Evolutionary conservation across 1,140 invertebrate species (phyloP), one percentile per base, ranked within the genome.

Genomic region (Eurosta solidaginis): DNA sequence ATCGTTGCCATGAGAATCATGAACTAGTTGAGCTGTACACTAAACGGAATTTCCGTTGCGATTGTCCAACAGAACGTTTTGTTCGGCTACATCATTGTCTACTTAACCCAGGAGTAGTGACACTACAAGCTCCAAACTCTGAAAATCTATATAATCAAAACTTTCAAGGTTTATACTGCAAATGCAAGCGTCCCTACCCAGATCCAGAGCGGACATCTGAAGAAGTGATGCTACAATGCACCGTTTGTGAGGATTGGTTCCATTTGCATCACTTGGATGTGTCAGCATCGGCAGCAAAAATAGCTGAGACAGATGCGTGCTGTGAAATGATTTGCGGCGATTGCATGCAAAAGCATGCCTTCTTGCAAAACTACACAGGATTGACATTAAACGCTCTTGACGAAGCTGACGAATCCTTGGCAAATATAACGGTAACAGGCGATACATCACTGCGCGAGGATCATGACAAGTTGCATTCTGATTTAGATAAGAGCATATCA

Each of bases 211-310:
- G 92, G 81, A 89, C 91, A 20, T 88, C 89, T 45, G 92, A 94
- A 76, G 96, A 98, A 89, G 94, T 96, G 83, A 99, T 99, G 97
- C 92, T 98, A 49, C 98, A 99, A 84, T 99, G 98, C 85, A 90
- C 95, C 59, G 90, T 98, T 74, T 99, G 98, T 89, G 98, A 99
- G 88, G 98, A 99, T 88, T 99, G 98, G 98, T 97, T 94, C 83
- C 98, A 99, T 90, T 91, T 92, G 20, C 86, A 94, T 88, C 96
- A 97, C 89, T 90, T 97, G 79, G 90, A 92, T 78, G 88, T 90
- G 14, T 87, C 88, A 77, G 87, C 92, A 4, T 91, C 91, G 49
- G 82, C 85, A 40, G 88, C 90, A 17, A 91, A 91, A 82, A 78
- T 81, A 68, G 89, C 90, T 17, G 90, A 92, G 79, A 88, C 91